Conservation (phyloP, 2,113 vertebrate genomes). For the Gymnogyps californianus region DNA sequence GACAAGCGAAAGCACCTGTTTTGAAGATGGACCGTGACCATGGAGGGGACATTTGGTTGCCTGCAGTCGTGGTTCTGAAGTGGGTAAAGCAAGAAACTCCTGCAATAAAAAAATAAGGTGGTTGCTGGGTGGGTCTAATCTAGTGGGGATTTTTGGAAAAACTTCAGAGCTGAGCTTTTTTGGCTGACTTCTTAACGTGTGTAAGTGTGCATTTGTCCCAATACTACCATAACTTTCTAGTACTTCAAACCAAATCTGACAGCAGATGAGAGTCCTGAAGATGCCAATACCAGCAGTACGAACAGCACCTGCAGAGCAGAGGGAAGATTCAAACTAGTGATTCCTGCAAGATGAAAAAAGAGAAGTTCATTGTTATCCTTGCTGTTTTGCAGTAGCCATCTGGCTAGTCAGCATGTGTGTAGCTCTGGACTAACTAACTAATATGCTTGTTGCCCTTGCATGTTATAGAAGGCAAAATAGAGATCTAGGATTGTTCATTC, state of each 20-base stretch:
- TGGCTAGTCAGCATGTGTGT: neutral
- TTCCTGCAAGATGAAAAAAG: neutral
- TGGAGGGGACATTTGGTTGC: neutral
- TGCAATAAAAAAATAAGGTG: neutral
- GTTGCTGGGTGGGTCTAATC: neutral
- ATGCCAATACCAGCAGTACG: accelerated
- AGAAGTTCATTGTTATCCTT: neutral
- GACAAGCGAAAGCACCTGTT: accelerated
- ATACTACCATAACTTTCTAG: neutral
- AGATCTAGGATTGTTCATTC: neutral
- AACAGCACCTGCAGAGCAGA: neutral
- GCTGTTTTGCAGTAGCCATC: neutral
- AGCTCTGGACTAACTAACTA: neutral
- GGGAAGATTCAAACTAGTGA: neutral
- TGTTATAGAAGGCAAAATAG: neutral
- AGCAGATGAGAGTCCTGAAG: neutral
- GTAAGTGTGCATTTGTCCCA: neutral
- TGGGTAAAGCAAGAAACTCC: neutral
- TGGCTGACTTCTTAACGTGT: neutral
- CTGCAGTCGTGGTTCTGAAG: neutral
- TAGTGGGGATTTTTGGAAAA: neutral
- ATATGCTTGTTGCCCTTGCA: neutral
- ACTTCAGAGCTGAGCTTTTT: neutral
- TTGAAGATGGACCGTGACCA: neutral
- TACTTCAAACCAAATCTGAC: neutral